These are phyloP conservation scores for Thamnophis elegans DNA, from an alignment of 2,797 vertebrate species.

Conservation along the genomic window DNA sequence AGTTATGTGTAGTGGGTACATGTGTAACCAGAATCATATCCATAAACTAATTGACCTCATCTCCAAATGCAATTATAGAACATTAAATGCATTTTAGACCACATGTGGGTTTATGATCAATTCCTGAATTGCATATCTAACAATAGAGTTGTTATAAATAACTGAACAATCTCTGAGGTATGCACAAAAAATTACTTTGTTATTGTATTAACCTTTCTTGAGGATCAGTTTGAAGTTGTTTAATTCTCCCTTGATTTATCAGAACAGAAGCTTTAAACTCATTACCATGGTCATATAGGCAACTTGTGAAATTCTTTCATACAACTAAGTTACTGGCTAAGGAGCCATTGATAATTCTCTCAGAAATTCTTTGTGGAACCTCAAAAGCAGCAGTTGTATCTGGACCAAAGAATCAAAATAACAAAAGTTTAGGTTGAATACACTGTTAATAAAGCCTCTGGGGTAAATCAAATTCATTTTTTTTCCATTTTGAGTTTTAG, in stretches of 20 bases:
- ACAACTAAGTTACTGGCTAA: background rate
- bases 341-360: background rate
- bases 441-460: background rate
- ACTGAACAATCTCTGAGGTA: background rate
- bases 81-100: background rate
- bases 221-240: background rate
- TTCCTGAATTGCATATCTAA: background rate
- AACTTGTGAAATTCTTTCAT: background rate
- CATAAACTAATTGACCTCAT: background rate
- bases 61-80: background rate
- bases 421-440: background rate
- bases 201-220: background rate
- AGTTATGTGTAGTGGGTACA: background rate
- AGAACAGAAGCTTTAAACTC: background rate
- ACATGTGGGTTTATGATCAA: background rate
- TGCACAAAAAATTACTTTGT: background rate
- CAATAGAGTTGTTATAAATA: background rate
- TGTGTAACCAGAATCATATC: background rate
- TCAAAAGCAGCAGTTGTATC: background rate
- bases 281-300: background rate
- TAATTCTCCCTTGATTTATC: background rate
- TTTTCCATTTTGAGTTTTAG: background rate
- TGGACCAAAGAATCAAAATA: background rate
- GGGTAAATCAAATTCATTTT: background rate
- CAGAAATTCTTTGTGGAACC: background rate